Evolutionary conservation across 2,888 invertebrate species (phyloP), one percentile per base, ranked within the genome.

Genomic region (Amphimallon solstitiale): DNA sequence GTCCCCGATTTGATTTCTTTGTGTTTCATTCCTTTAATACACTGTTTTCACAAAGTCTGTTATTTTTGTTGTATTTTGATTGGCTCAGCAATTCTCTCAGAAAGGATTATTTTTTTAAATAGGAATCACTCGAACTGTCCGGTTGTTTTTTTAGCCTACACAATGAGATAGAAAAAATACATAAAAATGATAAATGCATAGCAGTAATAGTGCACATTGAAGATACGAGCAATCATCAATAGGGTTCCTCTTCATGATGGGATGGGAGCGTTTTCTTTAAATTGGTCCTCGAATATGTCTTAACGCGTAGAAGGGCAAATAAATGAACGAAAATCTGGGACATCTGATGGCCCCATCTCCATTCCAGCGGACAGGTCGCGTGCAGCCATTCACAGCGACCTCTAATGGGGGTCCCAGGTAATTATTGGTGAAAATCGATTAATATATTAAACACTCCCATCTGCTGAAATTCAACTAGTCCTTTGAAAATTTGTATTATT

Each of bases 371-470:
- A 69, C 77, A 84, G 85, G 83, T 85, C 85, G 83, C 81, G 86
- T 86, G 87, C 87, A 87, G 87, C 87, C 87, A 87, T 87, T 87
- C 87, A 87, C 85, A 82, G 80, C 84, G 86, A 84, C 84, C 85
- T 81, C 74, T 72, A 71, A 81, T 80, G 82, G 84, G 80, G 85
- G 82, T 81, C 81, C 82, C 79, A 76, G 64, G 7, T 38, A 21
- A 34, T 67, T 52, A 56, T 12, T 40, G 51, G 29, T 51, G 52
- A 68, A 71, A 66, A 29, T 29, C 29, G 29, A 29, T 9, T 21
- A 37, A 65, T 67, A 68, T 63, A 65, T 64, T 66, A 68, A 43
- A 70, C 72, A 74, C 77, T 77, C 75, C 75, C 75, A 78, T 76
- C 77, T 48, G n/a, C 63, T 69, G 40, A 29, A 54, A 63, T 63